These are phyloP conservation scores for Cylloceria caligata DNA, from an alignment of 2,888 invertebrate genomes.

Conservation along the genomic window DNA sequence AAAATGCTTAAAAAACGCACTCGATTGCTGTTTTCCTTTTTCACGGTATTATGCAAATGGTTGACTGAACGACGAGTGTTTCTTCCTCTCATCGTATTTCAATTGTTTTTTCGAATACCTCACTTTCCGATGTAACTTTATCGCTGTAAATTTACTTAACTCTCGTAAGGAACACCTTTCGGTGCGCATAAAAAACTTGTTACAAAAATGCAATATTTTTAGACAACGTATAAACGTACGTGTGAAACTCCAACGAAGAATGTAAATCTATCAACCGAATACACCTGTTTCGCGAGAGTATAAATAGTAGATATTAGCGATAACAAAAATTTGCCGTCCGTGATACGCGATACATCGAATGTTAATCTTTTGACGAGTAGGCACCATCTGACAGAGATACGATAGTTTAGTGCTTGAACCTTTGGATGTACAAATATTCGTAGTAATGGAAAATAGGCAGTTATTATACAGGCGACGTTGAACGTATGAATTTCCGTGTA, in stretches of 20 bases:
- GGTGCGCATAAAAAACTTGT: constrained; percentile 41
- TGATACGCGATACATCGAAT: not conserved
- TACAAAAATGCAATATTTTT: constrained; percentile 54
- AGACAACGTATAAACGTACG: constrained; percentile 45
- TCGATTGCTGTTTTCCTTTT: constrained; percentile 32
- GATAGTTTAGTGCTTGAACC: constrained; percentile 30
- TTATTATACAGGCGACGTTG: constrained; percentile 33
- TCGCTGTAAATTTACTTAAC: constrained; percentile 42
- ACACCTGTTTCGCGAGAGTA: constrained; percentile 19
- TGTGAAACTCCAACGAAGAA: constrained; percentile 30
- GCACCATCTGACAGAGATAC: constrained; percentile 8
- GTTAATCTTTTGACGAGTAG: constrained; percentile 1
- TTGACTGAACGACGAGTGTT: constrained; percentile 22
- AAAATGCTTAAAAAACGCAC: constrained; percentile 57
- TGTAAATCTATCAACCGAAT: constrained; percentile 54
- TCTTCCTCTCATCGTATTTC: not conserved
- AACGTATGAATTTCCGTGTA: constrained; percentile 42
- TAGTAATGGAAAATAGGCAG: constrained; percentile 51
- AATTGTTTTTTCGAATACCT: not conserved
- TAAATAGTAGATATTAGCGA: constrained; percentile 8
- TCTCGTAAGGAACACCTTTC: constrained; percentile 25
- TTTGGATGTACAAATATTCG: constrained; percentile 54
- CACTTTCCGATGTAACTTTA: constrained; percentile 22
- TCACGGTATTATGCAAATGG: constrained; percentile 43
- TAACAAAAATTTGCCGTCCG: constrained; percentile 21